phyloP scores from a whole-genome alignment of 2,113 vertebrate genomes.

The Murina feae region DNA sequence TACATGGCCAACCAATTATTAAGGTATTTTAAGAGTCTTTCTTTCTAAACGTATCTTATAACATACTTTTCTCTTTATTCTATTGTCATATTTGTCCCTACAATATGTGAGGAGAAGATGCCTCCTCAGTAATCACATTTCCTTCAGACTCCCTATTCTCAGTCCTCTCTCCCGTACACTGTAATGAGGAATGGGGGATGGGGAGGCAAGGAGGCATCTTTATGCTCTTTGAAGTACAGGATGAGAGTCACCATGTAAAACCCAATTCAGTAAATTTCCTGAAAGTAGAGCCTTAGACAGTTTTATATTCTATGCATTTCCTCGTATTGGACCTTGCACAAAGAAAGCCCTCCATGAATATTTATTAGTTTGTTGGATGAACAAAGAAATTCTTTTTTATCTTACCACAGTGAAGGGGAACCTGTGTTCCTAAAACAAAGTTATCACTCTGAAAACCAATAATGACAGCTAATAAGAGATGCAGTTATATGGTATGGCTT shows the following conservation, averaged over 20 bases:
- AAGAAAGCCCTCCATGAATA: slow-evolving; percentile 34
- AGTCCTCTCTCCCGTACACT: not conserved
- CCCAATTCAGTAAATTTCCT: not conserved
- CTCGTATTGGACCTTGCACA: not conserved
- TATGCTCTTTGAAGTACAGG: not conserved
- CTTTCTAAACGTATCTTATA: not conserved
- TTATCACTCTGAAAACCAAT: slow-evolving; percentile 4
- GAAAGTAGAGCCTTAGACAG: not conserved
- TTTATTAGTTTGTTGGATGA: slow-evolving; percentile 46
- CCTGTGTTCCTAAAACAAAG: not conserved
- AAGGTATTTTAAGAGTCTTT: not conserved
- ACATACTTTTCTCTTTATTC: not conserved
- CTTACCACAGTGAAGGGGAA: not conserved
- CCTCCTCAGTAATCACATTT: not conserved
- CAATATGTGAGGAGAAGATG: not conserved
- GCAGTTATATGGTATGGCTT: not conserved
- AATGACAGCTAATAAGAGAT: slow-evolving; percentile 14
- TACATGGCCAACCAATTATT: not conserved
- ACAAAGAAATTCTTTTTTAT: slow-evolving; percentile 32
- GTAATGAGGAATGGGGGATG: not conserved
- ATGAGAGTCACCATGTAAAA: not conserved
- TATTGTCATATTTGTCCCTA: not conserved
- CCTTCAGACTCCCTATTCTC: not conserved
- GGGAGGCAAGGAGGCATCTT: not conserved
- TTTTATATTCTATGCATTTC: not conserved